Evolutionary conservation across 2,113 vertebrate genomes (phyloP).

Genomic region (Syngnathus typhle): DNA sequence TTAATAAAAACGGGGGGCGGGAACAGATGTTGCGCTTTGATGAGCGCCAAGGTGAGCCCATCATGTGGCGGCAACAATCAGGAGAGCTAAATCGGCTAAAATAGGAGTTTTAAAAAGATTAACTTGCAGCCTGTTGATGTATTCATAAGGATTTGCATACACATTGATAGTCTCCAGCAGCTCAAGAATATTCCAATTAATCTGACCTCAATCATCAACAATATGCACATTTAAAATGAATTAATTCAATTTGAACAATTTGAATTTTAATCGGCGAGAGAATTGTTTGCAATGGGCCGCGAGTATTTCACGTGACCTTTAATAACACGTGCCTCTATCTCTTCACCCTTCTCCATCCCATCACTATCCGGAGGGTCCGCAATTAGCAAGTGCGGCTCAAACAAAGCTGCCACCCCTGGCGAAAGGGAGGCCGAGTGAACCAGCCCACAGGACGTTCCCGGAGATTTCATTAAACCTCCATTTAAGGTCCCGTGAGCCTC

Average conservation of each 20-base stretch:
- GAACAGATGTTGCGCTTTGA: conserved; percentile 64
- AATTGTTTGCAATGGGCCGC: not conserved
- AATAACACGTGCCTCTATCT: conserved; percentile 28
- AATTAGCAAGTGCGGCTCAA: conserved; percentile 44
- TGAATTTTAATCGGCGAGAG: conserved; percentile 18
- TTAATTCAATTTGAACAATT: conserved; percentile 71
- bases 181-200: conserved; percentile 66
- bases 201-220: conserved; percentile 54
- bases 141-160: conserved; percentile 1
- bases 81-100: conserved; percentile 23
- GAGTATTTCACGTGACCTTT: conserved; percentile 49
- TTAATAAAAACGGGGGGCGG: conserved; percentile 38
- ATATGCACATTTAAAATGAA: conserved; percentile 66
- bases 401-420: conserved; percentile 18
- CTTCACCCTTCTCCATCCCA: not conserved
- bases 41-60: conserved; percentile 50
- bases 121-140: conserved; percentile 42
- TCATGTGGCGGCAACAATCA: conserved; percentile 34
- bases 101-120: not conserved
- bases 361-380: conserved; percentile 36
- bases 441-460: conserved; percentile 50
- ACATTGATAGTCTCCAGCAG: conserved; percentile 21
- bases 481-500: conserved; percentile 47
- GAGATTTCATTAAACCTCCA: conserved; percentile 58
- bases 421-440: conserved; percentile 32